These are phyloP conservation scores for Pipa parva DNA, from an alignment of 2,113 vertebrate genomes.

Conservation along the genomic window DNA sequence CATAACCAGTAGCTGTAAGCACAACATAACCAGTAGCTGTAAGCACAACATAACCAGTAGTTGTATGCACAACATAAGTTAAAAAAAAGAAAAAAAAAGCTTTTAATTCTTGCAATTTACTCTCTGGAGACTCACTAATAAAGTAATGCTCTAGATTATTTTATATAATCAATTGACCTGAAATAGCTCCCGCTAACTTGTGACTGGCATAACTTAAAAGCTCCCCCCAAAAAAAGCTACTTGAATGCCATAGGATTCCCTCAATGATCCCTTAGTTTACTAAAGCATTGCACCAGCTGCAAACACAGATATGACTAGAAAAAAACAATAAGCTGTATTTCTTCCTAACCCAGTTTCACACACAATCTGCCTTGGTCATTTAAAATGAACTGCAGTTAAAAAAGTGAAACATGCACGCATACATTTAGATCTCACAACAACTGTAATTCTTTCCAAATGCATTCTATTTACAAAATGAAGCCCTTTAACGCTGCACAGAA, in stretches of 20 bases:
- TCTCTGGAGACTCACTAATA: background rate
- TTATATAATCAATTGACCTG: constrained; percentile 17
- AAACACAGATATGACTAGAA: constrained; percentile 9
- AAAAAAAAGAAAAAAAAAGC: background rate
- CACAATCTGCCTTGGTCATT: background rate
- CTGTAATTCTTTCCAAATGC: background rate
- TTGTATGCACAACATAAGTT: no score
- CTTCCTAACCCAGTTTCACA: constrained; percentile 15
- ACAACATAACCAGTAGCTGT: no score
- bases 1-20: no score
- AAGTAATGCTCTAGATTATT: background rate
- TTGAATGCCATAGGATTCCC: constrained; percentile 37
- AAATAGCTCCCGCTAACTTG: constrained; percentile 22
- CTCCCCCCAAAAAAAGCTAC: constrained; percentile 33
- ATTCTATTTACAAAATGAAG: background rate
- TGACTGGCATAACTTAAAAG: constrained; percentile 28
- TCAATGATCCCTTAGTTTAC: constrained; percentile 27
- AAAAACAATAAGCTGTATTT: background rate
- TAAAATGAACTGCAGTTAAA: background rate
- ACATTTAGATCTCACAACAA: background rate
- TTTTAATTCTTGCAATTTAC: background rate
- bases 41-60: no score
- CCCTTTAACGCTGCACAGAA: background rate
- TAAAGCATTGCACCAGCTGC: constrained; percentile 21
- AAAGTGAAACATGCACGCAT: constrained; percentile 10